Conservation (phyloP, 2,113 vertebrate genomes). For the Alosa alosa region DNA sequence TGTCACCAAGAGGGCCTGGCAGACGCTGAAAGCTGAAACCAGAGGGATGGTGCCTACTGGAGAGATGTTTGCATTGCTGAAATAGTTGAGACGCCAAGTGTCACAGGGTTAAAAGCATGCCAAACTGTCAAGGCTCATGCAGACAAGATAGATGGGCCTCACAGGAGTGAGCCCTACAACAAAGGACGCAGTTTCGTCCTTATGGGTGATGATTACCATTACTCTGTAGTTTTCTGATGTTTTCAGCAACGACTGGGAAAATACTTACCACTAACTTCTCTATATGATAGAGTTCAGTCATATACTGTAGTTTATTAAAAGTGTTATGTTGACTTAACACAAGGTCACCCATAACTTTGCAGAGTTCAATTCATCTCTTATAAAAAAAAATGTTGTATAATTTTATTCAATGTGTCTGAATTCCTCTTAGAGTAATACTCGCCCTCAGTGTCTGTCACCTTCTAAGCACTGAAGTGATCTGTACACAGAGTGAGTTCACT, state of each 20-base stretch:
- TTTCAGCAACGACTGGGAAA: background rate
- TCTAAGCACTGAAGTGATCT: background rate
- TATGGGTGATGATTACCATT: background rate
- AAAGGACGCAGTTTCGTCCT: background rate
- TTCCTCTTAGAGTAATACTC: background rate
- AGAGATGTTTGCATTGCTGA: constrained; percentile 13
- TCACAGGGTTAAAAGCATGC: background rate
- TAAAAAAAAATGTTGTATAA: background rate
- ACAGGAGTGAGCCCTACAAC: background rate
- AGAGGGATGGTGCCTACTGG: background rate
- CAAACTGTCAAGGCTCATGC: background rate
- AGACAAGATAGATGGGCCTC: background rate
- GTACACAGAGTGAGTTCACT: background rate
- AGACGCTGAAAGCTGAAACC: background rate
- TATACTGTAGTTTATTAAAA: too few relatives aligned
- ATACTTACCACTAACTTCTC: background rate
- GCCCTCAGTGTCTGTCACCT: background rate
- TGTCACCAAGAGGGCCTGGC: background rate
- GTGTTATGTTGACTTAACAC: too few relatives aligned
- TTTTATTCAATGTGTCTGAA: background rate
- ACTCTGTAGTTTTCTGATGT: background rate
- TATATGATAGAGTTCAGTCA: too few relatives aligned
- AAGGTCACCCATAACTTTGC: too few relatives aligned
- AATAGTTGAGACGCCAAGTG: constrained; percentile 10
- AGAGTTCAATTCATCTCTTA: too few relatives aligned